phyloP scores from a whole-genome alignment of 1,140 invertebrate genomes.

The Ceratosolen fusciceps region DNA sequence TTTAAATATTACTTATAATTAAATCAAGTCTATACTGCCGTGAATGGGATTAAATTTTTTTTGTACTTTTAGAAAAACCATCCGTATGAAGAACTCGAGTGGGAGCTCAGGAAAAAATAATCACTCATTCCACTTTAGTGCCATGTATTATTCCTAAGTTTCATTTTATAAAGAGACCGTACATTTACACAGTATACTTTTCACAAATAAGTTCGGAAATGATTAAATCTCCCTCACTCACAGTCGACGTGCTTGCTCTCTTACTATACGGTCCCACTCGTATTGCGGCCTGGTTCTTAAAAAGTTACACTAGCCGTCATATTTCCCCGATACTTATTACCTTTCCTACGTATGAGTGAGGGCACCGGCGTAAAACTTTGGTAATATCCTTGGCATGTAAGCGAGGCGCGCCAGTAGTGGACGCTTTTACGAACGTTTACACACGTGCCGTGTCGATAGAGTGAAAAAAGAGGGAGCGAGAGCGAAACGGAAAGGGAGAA shows the following conservation, averaged over 20 bases:
- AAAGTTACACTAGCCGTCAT: slow-evolving; percentile 64
- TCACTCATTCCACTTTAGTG: background rate
- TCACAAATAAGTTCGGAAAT: slow-evolving; percentile 31
- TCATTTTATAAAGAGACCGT: background rate
- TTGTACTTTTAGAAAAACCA: no score
- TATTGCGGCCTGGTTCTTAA: slow-evolving; percentile 61
- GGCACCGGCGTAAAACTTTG: slow-evolving; percentile 62
- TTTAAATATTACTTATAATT: no score
- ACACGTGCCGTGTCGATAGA: slow-evolving; percentile 24
- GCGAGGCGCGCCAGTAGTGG: background rate
- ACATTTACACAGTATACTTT: slow-evolving; percentile 35
- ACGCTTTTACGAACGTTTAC: slow-evolving; percentile 32
- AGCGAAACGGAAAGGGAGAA: background rate
- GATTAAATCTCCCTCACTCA: slow-evolving; percentile 39
- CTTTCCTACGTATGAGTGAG: slow-evolving; percentile 55
- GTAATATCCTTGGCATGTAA: slow-evolving; percentile 58
- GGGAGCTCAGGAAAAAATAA: background rate
- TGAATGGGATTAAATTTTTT: no score
- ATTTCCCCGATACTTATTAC: slow-evolving; percentile 70
- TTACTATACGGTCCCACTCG: slow-evolving; percentile 39
- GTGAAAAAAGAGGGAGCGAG: background rate
- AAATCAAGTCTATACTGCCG: no score
- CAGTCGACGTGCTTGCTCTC: slow-evolving; percentile 2
- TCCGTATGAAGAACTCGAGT: no score
- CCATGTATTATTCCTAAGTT: background rate